Base-by-base conservation (phyloP, 2,797 vertebrate species). In the Otolemur crassicaudatus region DNA sequence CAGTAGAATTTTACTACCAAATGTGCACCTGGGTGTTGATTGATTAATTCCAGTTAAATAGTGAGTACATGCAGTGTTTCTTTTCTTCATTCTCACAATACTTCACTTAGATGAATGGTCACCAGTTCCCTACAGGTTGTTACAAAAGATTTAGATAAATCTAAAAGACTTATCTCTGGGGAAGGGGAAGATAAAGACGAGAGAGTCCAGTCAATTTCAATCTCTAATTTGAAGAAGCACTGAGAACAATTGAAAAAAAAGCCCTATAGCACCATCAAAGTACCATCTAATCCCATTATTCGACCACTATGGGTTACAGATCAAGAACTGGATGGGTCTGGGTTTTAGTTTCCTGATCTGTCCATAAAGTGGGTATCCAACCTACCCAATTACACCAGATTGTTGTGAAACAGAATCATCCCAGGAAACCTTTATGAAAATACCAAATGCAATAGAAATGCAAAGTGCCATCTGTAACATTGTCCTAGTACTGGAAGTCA, bases 381-480 rank as follows among this genome's bases (percentile, higher is more conserved):
- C 63, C 63, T 87, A 22, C 31, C 7, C 79, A 46, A 92, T 53
- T 75, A 60, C 25, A 40, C 10, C 81, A 27, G n/a, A 80, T 81
- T 83, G 40, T 43, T 43, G 40, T 43, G 7, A 67, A 65, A 65
- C 63, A 65, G 63, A 65, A n/a, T 65, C 14, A 31, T 27, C 23
- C 83, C 8, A n/a, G 22, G 49, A 58, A 77, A 11, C 7, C n/a
- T 92, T 90, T 69, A 63, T 82, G 40, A 91, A 88, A 87, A 91
- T 67, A n/a, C 49, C 61, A 83, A 77, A 87, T 94, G 19, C 60
- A 93, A 5, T 63, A 7, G 81, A 77, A 90, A 67, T 25, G 0
- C 7, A 72, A 49, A 11, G 7, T 56, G 25, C 5, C 2, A n/a
- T 37, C 29, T 67, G 27, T 3, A 56, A 25, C 22, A 22, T 79